Conservation (phyloP, 2,797 vertebrate genomes). For the Podarcis siculus region DNA sequence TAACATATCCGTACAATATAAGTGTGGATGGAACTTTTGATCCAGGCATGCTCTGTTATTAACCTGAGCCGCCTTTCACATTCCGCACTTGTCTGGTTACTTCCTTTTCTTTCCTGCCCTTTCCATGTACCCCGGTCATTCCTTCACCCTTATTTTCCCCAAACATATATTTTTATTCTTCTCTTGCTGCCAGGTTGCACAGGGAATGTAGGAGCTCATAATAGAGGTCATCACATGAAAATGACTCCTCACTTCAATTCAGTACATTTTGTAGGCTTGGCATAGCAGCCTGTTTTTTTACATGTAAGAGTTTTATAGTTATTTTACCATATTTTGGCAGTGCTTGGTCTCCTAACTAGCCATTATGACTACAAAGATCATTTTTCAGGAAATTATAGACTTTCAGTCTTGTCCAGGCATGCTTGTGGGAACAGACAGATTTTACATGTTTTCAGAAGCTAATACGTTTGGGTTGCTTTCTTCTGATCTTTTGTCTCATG, state of each 20-base stretch:
- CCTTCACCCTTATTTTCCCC: neutral
- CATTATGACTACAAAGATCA: conserved; percentile 8
- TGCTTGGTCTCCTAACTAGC: conserved; percentile 38
- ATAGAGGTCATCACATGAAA: neutral
- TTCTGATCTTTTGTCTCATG: conserved; percentile 9
- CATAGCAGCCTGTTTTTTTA: neutral
- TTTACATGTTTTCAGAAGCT: conserved; percentile 37
- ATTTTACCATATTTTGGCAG: conserved; percentile 37
- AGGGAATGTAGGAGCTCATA: neutral
- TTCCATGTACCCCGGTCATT: neutral
- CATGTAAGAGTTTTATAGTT: conserved; percentile 6
- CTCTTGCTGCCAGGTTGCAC: neutral
- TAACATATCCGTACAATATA: neutral
- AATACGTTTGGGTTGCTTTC: conserved; percentile 18
- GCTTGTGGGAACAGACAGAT: conserved; percentile 9
- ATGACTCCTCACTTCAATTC: neutral
- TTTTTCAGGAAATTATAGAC: conserved; percentile 48
- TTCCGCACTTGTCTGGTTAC: neutral
- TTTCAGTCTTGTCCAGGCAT: conserved; percentile 37
- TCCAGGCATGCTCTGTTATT: neutral
- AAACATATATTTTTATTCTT: conserved; percentile 1
- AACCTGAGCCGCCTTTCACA: neutral
- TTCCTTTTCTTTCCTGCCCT: neutral
- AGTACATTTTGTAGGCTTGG: neutral
- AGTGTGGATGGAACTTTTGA: neutral